Conservation (phyloP, 2,888 invertebrate genomes). For the Melanotus villosus region DNA sequence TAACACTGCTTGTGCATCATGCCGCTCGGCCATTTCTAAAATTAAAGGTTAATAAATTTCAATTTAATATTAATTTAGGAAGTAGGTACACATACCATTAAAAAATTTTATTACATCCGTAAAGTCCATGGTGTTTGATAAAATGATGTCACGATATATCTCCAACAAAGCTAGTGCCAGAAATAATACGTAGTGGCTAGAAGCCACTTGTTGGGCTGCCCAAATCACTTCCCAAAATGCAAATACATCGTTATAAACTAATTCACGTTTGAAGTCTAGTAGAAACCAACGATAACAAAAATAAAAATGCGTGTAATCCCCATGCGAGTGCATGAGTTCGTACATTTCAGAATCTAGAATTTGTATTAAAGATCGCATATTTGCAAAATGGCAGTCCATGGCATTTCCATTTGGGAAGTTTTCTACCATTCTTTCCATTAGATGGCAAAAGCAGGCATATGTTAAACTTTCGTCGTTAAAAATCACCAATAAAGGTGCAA, state of each 20-base stretch:
- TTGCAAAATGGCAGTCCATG: slow-evolving; percentile 97
- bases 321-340: slow-evolving; percentile 94
- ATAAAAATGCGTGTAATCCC: slow-evolving; percentile 97
- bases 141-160: slow-evolving; percentile 93
- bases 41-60: background rate
- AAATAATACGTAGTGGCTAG: slow-evolving; percentile 93
- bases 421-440: slow-evolving; percentile 92
- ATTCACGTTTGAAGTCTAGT: slow-evolving; percentile 94
- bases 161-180: slow-evolving; percentile 92
- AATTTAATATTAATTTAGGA: background rate
- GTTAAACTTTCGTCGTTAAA: slow-evolving; percentile 93
- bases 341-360: slow-evolving; percentile 95
- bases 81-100: slow-evolving; percentile 87
- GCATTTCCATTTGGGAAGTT: slow-evolving; percentile 95
- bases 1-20: slow-evolving; percentile 87
- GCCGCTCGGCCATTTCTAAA: slow-evolving; percentile 96
- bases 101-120: slow-evolving; percentile 99
- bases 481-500: slow-evolving; percentile 92
- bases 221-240: slow-evolving; percentile 96
- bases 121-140: slow-evolving; percentile 97
- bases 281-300: slow-evolving; percentile 99
- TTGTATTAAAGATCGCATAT: slow-evolving; percentile 92
- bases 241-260: slow-evolving; percentile 95
- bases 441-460: slow-evolving; percentile 90
- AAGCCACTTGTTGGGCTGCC: slow-evolving; percentile 91